These are phyloP conservation scores for Myathropa florea DNA, from an alignment of 2,888 invertebrate genomes.

Conservation along the genomic window DNA sequence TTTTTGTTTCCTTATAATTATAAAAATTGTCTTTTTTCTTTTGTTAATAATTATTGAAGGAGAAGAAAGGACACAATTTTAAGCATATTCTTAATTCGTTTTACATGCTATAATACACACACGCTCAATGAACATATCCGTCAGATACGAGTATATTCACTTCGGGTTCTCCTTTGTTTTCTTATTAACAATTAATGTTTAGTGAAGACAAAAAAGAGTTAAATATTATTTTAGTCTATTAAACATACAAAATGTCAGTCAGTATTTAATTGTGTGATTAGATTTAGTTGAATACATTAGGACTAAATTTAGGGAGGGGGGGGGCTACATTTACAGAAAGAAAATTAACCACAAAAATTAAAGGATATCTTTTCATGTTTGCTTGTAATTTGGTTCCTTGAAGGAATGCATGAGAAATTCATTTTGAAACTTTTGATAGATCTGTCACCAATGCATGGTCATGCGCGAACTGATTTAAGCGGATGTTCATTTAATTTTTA, in stretches of 20 bases:
- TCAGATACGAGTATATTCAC: background rate
- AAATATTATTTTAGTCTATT: slow-evolving; percentile 44
- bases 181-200: slow-evolving; percentile 25
- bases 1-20: too few species aligned
- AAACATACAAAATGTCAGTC: slow-evolving; percentile 70
- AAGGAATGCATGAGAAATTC: slow-evolving; percentile 54
- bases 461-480: background rate
- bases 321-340: slow-evolving; percentile 10
- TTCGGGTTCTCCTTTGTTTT: background rate
- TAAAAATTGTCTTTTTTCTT: slow-evolving; percentile 49
- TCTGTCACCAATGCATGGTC: background rate
- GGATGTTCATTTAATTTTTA: too few species aligned
- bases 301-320: background rate
- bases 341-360: slow-evolving; percentile 19
- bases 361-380: background rate
- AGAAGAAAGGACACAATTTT: slow-evolving; percentile 8
- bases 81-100: slow-evolving; percentile 33
- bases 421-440: slow-evolving; percentile 2
- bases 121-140: background rate
- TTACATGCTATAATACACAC: slow-evolving; percentile 32
- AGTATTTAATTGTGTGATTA: slow-evolving; percentile 65
- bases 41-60: slow-evolving; percentile 1
- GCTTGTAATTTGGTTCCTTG: slow-evolving; percentile 1
- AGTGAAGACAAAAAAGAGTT: slow-evolving; percentile 63
- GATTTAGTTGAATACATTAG: slow-evolving; percentile 63